A percentile compares a stretch with the other conserved stretches of the same genome.
Evolutionary conservation across 2,888 invertebrate genomes (phyloP).

Genomic region (Drosophila limbata): DNA sequence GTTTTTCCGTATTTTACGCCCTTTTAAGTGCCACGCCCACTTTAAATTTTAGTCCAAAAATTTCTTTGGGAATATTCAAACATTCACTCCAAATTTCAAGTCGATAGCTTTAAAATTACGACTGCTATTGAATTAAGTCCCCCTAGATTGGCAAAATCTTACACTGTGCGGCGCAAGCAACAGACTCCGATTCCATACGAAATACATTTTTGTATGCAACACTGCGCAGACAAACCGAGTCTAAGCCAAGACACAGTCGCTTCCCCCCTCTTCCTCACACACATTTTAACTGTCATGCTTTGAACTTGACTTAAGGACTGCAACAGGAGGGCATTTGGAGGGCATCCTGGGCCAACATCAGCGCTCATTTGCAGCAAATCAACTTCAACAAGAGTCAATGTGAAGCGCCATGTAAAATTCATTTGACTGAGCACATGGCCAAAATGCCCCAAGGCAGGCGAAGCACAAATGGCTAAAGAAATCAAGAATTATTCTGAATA

Average conservation of each 20-base stretch:
- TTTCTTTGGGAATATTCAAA: too few species aligned
- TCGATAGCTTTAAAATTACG: too few species aligned
- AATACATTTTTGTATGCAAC: slow-evolving; percentile 74
- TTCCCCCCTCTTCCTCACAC: neutral
- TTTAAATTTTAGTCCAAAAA: too few species aligned
- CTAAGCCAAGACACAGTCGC: slow-evolving; percentile 37
- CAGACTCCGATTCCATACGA: slow-evolving; percentile 56
- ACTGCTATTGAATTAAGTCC: too few species aligned
- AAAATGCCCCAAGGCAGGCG: slow-evolving; percentile 14
- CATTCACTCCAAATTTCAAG: too few species aligned
- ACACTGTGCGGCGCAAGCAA: slow-evolving; percentile 54
- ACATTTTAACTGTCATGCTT: slow-evolving; percentile 41
- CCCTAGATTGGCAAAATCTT: too few species aligned
- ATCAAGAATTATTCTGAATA: slow-evolving; percentile 28
- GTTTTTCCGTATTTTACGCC: too few species aligned
- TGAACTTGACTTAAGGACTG: slow-evolving; percentile 34
- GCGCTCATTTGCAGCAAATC: slow-evolving; percentile 75
- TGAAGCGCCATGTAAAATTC: slow-evolving; percentile 72
- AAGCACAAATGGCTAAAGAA: slow-evolving; percentile 3
- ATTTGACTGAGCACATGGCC: slow-evolving; percentile 65
- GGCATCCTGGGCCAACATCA: slow-evolving; percentile 50
- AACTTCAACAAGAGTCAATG: slow-evolving; percentile 62
- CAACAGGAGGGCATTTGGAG: slow-evolving; percentile 22
- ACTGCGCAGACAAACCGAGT: slow-evolving; percentile 64
- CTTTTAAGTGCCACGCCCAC: too few species aligned